A percentile compares a stretch with the other conserved stretches of the same genome.
phyloP scores from a whole-genome alignment of 2,113 vertebrate genomes.

The Trogon melanurus region DNA sequence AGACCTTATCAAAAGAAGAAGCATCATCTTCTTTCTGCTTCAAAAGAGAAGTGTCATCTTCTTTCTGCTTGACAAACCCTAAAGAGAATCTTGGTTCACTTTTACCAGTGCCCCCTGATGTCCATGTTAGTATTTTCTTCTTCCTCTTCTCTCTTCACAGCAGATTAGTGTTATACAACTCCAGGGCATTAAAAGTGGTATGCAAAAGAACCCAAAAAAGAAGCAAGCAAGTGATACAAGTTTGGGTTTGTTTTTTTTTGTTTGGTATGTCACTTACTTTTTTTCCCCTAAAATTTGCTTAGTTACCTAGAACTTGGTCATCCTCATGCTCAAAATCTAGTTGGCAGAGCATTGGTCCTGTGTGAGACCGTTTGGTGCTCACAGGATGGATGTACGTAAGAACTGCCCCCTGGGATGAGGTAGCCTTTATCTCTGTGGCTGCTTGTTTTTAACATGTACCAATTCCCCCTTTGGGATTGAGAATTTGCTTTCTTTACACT shows the following conservation, averaged over 20 bases:
- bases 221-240: not conserved
- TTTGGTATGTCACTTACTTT: not conserved
- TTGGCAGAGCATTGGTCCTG: not conserved
- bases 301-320: not conserved
- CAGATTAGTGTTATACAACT: not conserved
- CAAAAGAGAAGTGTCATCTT: not conserved
- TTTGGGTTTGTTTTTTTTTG: not conserved
- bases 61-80: not conserved
- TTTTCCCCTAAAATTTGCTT: not conserved
- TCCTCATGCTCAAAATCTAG: not conserved
- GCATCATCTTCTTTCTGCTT: not conserved
- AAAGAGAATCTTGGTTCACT: not conserved
- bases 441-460: not conserved
- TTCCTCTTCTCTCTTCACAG: not conserved
- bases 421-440: not conserved
- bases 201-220: not conserved
- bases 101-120: not conserved
- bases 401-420: accelerated
- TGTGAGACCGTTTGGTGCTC: not conserved
- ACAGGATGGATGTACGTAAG: not conserved
- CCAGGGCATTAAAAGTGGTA: not conserved
- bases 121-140: not conserved
- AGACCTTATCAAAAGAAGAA: not conserved
- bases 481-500: not conserved
- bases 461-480: not conserved